A percentile compares a stretch with the other conserved stretches of the same genome.
Evolutionary conservation across 2,113 vertebrate species (phyloP).

Genomic region (Alouatta palliata): DNA sequence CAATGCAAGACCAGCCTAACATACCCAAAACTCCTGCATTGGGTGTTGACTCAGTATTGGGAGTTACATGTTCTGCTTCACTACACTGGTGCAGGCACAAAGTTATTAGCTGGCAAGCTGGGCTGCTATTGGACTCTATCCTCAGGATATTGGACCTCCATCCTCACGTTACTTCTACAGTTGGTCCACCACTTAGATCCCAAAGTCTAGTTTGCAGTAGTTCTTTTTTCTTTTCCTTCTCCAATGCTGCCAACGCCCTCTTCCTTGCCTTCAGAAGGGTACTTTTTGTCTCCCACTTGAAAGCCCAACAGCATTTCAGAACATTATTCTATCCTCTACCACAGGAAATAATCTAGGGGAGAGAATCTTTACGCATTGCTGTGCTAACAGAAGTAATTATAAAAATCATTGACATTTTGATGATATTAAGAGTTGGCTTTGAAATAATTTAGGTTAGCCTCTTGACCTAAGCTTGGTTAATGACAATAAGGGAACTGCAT

Average conservation of each 20-base stretch:
- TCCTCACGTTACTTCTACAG: background rate
- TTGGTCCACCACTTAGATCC: background rate
- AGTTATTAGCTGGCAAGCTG: background rate
- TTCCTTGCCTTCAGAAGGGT: background rate
- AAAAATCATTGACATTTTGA: background rate
- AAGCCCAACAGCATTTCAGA: background rate
- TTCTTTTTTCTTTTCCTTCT: background rate
- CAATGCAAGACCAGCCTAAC: too few relatives aligned
- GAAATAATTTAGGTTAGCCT: background rate
- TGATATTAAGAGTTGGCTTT: background rate
- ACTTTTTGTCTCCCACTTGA: background rate
- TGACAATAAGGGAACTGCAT: background rate
- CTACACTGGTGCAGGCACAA: background rate
- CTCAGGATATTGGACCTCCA: background rate
- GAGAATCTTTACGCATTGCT: background rate
- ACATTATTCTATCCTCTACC: background rate
- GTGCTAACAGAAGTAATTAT: background rate
- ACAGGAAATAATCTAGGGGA: background rate
- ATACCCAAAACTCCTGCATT: background rate
- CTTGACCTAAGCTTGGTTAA: background rate
- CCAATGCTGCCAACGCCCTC: background rate
- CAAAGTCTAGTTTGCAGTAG: background rate
- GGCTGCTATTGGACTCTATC: background rate
- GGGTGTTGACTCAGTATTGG: background rate
- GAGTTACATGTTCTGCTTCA: background rate